These are phyloP conservation scores for Eospalax fontanierii DNA, from an alignment of 2,797 vertebrate species.

Conservation along the genomic window DNA sequence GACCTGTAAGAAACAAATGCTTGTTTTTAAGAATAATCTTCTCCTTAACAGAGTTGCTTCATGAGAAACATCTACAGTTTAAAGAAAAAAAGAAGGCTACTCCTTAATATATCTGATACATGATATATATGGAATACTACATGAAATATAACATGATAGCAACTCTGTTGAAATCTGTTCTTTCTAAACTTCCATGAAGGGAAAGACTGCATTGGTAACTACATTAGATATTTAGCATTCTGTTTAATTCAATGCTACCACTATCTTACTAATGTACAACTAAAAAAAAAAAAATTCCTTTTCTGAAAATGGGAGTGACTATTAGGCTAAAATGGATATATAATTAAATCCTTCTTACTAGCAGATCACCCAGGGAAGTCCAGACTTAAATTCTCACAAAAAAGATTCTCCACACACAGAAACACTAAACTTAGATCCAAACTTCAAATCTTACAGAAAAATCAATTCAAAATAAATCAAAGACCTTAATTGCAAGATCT, in stretches of 20 bases:
- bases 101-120: not conserved
- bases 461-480: not conserved
- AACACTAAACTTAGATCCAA: not conserved
- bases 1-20: constrained; percentile 91
- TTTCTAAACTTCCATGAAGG: not conserved
- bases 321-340: not conserved
- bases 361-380: not conserved
- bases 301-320: not conserved
- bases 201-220: not conserved
- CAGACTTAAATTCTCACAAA: not conserved
- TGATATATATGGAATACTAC: not conserved
- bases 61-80: constrained; percentile 48
- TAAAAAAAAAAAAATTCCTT: not conserved
- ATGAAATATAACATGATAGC: not conserved
- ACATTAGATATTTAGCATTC: constrained; percentile 16
- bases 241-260: not conserved
- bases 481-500: not conserved
- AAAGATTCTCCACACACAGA: not conserved
- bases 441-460: not conserved
- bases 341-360: constrained; percentile 11
- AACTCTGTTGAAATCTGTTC: constrained; percentile 25
- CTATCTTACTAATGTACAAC: constrained; percentile 25
- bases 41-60: constrained; percentile 29
- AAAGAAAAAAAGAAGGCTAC: not conserved
- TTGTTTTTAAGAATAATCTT: constrained; percentile 56